Percentiles rank a stretch among this genome's conserved stretches.
Conservation (phyloP, 2,797 vertebrate genomes). For the Pseudomugil gertrudae region DNA sequence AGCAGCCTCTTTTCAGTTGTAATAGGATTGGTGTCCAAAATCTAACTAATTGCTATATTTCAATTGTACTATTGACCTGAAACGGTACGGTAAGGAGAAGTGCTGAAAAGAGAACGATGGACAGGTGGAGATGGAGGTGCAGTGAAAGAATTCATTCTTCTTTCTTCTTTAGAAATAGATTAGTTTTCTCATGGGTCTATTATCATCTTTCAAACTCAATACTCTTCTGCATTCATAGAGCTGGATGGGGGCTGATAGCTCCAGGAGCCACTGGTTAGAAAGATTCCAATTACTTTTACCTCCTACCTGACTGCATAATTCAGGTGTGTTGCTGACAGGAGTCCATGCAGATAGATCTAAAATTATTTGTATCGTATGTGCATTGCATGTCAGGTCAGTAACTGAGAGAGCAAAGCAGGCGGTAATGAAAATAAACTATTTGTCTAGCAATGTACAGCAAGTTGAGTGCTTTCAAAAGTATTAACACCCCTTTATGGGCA, state of each 20-base stretch:
- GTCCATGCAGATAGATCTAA: slow-evolving; percentile 39
- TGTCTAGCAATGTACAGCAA: slow-evolving; percentile 4
- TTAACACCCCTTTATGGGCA: too few relatives aligned
- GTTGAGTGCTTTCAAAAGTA: too few relatives aligned
- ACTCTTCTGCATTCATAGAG: slow-evolving; percentile 55
- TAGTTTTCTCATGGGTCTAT: slow-evolving; percentile 73
- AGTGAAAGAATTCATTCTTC: slow-evolving; percentile 48
- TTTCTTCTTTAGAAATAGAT: slow-evolving; percentile 74
- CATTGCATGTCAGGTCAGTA: slow-evolving; percentile 40
- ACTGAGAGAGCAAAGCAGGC: slow-evolving; percentile 33
- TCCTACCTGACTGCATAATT: slow-evolving; percentile 37
- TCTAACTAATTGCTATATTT: slow-evolving; percentile 57
- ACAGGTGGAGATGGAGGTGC: slow-evolving; percentile 41
- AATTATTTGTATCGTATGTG: slow-evolving; percentile 53
- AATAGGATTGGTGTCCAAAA: slow-evolving; percentile 26
- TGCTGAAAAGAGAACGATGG: slow-evolving; percentile 25
- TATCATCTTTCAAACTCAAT: slow-evolving; percentile 76
- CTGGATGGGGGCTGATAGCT: slow-evolving; percentile 61
- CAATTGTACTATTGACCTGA: slow-evolving; percentile 48
- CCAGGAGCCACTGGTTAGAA: slow-evolving; percentile 48
- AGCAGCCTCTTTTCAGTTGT: slow-evolving; percentile 12
- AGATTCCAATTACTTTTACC: slow-evolving; percentile 54
- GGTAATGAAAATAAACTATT: slow-evolving; percentile 14
- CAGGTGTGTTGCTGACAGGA: slow-evolving; percentile 31
- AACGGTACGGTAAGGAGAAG: slow-evolving; percentile 22